Evolutionary conservation across 2,797 vertebrate genomes (phyloP), one percentile per base, ranked within the genome.

Genomic region (Acanthurus tractus): DNA sequence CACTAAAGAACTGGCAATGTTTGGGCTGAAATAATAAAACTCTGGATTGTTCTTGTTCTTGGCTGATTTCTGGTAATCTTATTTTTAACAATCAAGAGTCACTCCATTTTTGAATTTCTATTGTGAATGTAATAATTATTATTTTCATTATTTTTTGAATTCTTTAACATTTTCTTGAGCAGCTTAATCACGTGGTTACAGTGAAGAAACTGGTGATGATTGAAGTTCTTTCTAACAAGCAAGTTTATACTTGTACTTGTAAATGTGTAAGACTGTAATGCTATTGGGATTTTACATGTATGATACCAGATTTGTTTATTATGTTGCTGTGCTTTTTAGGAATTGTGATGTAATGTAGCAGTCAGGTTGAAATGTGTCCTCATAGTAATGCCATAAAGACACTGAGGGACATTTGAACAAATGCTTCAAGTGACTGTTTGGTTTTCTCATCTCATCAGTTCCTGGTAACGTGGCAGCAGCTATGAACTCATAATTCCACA

Each of bases 131-230:
- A 23, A 10, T 7, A 5, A 14, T 48, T 55, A 11, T n/a, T 22
- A 14, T 20, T 63, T 34, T 4, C 14, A 42, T 59, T 54, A 57
- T 61, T 45, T 59, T 59, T 52, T 29, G 0, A 1, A 6, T 23
- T 56, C 5, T 54, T 25, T 0, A 25, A 34, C 11, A 34, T n/a
- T 25, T 54, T 59, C 56, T 78, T 10, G 58, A 78, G 86, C 88
- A 90, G 82, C 87, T 86, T 82, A 57, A 66, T n/a, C 72, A 78
- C 82, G 63, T 86, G 81, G 58, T 88, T 81, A 46, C 82, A 73
- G 70, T 87, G 78, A 81, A 84, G 83, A 84, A 18, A 36, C 45
- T 83, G 67, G 53, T 85, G 69, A 76, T 20, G 23, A 72, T 49
- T 90, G 82, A 89, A 84, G 75, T 82, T 64, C 20, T 79, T 71